These are phyloP conservation scores for Dromas ardeola DNA, from an alignment of 2,113 vertebrate species.

Conservation along the genomic window DNA sequence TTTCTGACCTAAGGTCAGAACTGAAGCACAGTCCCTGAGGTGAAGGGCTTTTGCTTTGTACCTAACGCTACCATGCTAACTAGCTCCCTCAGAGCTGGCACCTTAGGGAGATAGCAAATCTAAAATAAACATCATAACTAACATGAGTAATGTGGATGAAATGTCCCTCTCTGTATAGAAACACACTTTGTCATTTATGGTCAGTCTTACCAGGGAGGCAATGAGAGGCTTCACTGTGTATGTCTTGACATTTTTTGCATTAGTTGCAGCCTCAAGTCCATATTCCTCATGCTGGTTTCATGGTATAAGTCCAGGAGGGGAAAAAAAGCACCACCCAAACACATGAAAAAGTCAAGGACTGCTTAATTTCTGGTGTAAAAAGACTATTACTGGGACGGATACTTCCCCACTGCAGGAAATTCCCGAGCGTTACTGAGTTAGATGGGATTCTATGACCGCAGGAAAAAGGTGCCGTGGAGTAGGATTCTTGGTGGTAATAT, in stretches of 20 bases:
- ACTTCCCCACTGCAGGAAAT: background rate
- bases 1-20: slow-evolving; percentile 47
- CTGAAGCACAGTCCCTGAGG: background rate
- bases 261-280: background rate
- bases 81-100: slow-evolving; percentile 25
- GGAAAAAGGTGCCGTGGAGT: background rate
- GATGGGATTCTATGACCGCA: background rate
- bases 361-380: background rate
- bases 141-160: background rate
- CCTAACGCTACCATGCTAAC: background rate
- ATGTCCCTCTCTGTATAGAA: background rate
- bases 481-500: background rate
- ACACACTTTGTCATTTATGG: background rate
- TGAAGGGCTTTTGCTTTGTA: slow-evolving; percentile 23
- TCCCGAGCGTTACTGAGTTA: background rate
- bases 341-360: background rate
- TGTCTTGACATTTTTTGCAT: background rate
- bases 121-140: slow-evolving; percentile 9
- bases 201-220: background rate
- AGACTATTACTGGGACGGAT: rapidly evolving
- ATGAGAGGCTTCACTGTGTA: background rate
- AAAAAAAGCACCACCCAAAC: background rate
- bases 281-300: background rate
- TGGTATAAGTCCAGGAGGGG: background rate
- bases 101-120: background rate